Percentiles rank a stretch among this genome's conserved stretches.
These are phyloP conservation scores for Lateolabrax maculatus DNA, from an alignment of 2,797 vertebrate genomes.

Conservation along the genomic window DNA sequence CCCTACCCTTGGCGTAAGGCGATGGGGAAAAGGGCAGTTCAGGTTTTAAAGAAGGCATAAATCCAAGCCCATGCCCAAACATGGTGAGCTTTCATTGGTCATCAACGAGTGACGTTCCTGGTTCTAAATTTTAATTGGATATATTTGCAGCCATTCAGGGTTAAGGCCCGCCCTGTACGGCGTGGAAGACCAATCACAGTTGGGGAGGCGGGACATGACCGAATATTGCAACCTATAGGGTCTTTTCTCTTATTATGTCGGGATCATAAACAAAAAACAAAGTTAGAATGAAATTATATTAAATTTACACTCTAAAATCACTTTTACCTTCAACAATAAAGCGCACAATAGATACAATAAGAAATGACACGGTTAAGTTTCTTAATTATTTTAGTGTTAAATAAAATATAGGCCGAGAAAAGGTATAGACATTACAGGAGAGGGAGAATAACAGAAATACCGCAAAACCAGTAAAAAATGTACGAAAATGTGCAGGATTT, in stretches of 20 bases:
- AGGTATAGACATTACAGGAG: not conserved
- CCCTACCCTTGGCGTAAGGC: conserved; percentile 87
- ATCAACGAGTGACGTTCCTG: not conserved
- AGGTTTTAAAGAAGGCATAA: conserved; percentile 61
- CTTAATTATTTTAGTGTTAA: too few species aligned
- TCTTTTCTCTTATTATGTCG: not conserved
- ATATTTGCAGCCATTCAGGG: not conserved
- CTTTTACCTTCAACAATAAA: not conserved
- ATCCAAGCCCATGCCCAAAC: conserved; percentile 60
- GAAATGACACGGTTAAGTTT: rapidly evolving
- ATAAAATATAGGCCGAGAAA: not conserved
- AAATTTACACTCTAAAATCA: not conserved
- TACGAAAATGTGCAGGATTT: not conserved
- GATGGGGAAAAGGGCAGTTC: conserved; percentile 55
- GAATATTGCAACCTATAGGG: not conserved
- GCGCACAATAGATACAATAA: not conserved
- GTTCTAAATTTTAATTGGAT: conserved; percentile 62
- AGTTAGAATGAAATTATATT: not conserved
- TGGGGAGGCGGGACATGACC: not conserved
- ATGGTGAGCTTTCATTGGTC: conserved; percentile 74
- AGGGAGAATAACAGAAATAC: not conserved
- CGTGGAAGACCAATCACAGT: conserved; percentile 44
- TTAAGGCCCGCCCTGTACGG: conserved; percentile 30
- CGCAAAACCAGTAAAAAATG: rapidly evolving
- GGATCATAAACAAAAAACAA: too few species aligned